phyloP scores from a whole-genome alignment of 2,113 vertebrate species.

The Syngnathus typhle region DNA sequence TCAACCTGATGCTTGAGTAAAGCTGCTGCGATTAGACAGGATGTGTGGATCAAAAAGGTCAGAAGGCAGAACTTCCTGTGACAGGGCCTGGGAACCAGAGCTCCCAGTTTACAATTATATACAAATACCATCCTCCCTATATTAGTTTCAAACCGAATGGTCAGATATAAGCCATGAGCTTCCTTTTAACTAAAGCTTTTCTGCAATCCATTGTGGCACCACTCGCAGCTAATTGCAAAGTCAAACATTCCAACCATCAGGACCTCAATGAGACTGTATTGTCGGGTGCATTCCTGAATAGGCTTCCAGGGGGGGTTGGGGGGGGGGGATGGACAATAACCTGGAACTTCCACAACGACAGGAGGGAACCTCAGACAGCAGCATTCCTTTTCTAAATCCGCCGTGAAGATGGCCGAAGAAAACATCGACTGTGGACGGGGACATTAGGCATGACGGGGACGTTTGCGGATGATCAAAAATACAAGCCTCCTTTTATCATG shows the following conservation, averaged over 20 bases:
- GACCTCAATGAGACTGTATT: constrained; percentile 43
- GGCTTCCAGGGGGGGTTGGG: constrained; percentile 51
- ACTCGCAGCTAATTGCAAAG: constrained; percentile 47
- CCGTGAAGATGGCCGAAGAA: constrained; percentile 63
- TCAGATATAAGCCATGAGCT: constrained; percentile 13
- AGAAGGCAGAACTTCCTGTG: constrained; percentile 72
- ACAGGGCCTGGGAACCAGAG: constrained; percentile 67
- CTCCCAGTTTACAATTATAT: constrained; percentile 32
- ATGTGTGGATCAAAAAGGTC: constrained; percentile 61
- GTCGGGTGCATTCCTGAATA: constrained; percentile 62
- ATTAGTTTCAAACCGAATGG: constrained; percentile 12
- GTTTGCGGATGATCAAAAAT: constrained; percentile 40
- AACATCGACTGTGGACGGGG: constrained; percentile 49
- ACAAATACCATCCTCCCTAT: constrained; percentile 24
- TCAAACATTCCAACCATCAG: constrained; percentile 40
- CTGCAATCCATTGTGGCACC: constrained; percentile 10
- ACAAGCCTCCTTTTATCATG: constrained; percentile 49
- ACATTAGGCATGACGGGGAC: constrained; percentile 1
- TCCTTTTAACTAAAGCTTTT: neutral
- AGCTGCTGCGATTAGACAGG: constrained; percentile 58
- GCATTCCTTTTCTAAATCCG: constrained; percentile 71
- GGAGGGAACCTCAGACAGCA: constrained; percentile 64
- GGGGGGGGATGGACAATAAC: constrained; percentile 61
- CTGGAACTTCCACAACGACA: constrained; percentile 55
- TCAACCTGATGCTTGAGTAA: constrained; percentile 12